Base-by-base conservation (phyloP, 2,888 invertebrate genomes). In the Aleiodes leptofemur region DNA sequence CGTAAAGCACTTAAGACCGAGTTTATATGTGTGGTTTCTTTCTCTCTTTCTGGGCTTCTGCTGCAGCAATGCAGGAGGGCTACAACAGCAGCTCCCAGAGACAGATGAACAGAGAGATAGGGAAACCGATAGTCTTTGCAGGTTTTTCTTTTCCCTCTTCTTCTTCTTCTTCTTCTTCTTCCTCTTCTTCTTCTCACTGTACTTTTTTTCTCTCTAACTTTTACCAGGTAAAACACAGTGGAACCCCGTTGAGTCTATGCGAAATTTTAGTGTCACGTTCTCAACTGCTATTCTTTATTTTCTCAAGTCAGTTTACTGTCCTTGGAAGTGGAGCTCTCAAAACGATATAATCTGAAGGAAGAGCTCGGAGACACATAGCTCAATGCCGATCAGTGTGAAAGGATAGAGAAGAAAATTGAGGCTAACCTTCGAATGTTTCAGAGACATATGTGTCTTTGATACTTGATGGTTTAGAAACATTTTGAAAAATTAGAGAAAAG, bases 1-100 rank as follows among this genome's bases (percentile, higher is more conserved):
- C 87, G 87, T 89, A 88, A 88, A 88, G 86, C 86, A 87, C 87
- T 88, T 87, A 87, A 86, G 87, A 83, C 81, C 83, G 83, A 83
- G 85, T 86, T 86, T 81, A 81, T 80, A 81, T 71, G 79, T 71
- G 79, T 78, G 74, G 76, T 78, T 80, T 76, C 74, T 70, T 70
- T 77, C 57, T 61, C 66, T 74, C 50, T 55, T 11, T 56, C 16
- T 56, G 59, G 51, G 55, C 64, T 59, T 55, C 16, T 56, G 61
- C 16, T 56, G 61, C 69, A 69, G 77, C 69, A 76, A 71, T 72
- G 66, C 61, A 50, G 34, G 68, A 50, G 68, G 61, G 69, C 57
- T 68, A 68, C 66, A 61, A 70, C 57, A 72, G 75, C 51, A 78
- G 83, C 81, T 78, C 81, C 83, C 81, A 77, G 83, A 85, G 85